These are phyloP conservation scores for Coilia nasus DNA, from an alignment of 2,797 vertebrate species.

Conservation along the genomic window DNA sequence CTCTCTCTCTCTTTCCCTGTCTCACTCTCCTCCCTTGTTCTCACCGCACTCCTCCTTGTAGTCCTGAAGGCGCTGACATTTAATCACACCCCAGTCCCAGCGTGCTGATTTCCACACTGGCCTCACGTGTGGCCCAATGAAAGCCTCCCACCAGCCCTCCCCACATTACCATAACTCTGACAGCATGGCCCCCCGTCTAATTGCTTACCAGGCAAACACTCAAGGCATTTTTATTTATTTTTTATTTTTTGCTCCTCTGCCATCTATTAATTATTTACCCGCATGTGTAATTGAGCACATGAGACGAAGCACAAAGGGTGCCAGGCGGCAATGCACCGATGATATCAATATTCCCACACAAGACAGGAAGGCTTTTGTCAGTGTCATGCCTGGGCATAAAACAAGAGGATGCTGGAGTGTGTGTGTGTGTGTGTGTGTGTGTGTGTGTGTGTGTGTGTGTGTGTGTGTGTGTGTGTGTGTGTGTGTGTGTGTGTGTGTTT, in stretches of 20 bases:
- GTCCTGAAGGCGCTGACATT: conserved; percentile 73
- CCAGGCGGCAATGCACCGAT: conserved; percentile 47
- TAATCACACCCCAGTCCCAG: conserved; percentile 76
- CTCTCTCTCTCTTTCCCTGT: conserved; percentile 58
- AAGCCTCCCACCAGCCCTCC: conserved; percentile 61
- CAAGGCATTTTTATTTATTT: conserved; percentile 47
- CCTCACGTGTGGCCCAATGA: conserved; percentile 67
- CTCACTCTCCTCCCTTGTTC: conserved; percentile 1
- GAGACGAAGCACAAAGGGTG: conserved; percentile 54
- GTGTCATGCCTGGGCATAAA: not conserved
- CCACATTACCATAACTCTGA: conserved; percentile 73
- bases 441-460: not conserved
- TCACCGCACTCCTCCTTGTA: conserved; percentile 31
- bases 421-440: too few species aligned
- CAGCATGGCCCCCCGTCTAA: conserved; percentile 66
- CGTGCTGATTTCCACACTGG: conserved; percentile 76
- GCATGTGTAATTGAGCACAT: conserved; percentile 56
- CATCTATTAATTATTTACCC: conserved; percentile 73
- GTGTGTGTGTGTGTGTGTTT: not conserved
- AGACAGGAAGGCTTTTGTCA: not conserved
- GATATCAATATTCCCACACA: not conserved
- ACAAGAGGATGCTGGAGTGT: not conserved
- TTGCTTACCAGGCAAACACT: conserved; percentile 70
- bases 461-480: not conserved
- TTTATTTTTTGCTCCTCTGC: conserved; percentile 57